Conservation (phyloP, 2,888 invertebrate genomes). For the Busseola fusca region DNA sequence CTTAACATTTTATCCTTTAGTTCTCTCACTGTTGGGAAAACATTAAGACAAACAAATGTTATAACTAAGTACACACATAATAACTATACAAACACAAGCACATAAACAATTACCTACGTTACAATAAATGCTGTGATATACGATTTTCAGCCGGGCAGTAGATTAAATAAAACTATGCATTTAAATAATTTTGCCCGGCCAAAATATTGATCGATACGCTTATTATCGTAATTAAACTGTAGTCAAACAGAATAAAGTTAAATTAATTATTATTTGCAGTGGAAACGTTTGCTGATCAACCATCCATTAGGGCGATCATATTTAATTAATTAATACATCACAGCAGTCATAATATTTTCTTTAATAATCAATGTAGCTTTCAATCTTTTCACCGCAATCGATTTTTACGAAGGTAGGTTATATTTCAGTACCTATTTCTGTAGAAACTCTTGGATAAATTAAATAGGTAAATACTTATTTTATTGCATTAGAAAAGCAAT, state of each 20-base stretch:
- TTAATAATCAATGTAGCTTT: neutral
- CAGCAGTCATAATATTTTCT: neutral
- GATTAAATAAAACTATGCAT: conserved; percentile 29
- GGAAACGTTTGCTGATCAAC: conserved; percentile 17
- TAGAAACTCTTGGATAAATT: neutral
- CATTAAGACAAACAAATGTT: neutral
- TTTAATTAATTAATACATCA: conserved; percentile 42
- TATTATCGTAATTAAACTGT: conserved; percentile 40
- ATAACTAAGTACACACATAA: neutral
- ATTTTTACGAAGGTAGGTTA: too few species aligned
- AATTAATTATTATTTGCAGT: conserved; percentile 38
- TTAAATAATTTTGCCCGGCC: conserved; percentile 23
- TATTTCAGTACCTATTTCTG: neutral
- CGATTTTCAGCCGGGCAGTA: conserved; percentile 3
- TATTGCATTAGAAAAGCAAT: neutral
- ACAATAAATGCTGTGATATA: conserved; percentile 12
- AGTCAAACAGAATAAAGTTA: conserved; percentile 33
- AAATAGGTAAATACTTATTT: neutral
- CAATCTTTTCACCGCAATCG: neutral
- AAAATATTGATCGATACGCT: conserved; percentile 32
- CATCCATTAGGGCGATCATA: conserved; percentile 18
- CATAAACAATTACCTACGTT: neutral
- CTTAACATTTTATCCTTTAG: neutral
- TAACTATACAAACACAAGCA: neutral
- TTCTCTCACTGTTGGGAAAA: neutral